A percentile compares a stretch with the other conserved stretches of the same genome.
These are phyloP conservation scores for Temnothorax curvispinosus DNA, from an alignment of 1,140 invertebrate genomes.

Conservation along the genomic window DNA sequence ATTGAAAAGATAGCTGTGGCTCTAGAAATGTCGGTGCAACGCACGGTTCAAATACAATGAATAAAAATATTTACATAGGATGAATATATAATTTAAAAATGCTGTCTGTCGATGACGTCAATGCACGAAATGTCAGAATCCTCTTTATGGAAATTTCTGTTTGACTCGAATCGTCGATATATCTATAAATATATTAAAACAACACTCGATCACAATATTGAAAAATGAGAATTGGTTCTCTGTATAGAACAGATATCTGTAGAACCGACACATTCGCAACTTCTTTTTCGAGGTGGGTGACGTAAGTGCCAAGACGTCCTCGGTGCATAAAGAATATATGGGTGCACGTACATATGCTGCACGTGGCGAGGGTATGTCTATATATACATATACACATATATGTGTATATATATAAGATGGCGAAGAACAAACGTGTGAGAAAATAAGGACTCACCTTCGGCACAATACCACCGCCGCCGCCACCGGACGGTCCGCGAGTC, in stretches of 20 bases:
- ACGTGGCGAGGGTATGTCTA: neutral
- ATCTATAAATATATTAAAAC: neutral
- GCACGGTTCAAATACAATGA: neutral
- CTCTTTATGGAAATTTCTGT: neutral
- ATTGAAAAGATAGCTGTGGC: neutral
- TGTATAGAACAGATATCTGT: neutral
- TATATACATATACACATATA: neutral
- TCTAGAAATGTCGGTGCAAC: neutral
- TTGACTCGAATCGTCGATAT: neutral
- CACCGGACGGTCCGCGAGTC: slow-evolving; percentile 81
- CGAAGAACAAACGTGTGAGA: slow-evolving; percentile 23
- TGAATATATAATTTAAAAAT: slow-evolving; percentile 31
- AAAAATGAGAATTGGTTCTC: neutral
- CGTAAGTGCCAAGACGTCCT: slow-evolving; percentile 58
- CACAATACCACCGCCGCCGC: slow-evolving; percentile 72
- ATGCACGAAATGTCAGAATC: neutral
- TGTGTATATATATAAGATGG: neutral
- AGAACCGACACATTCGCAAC: neutral
- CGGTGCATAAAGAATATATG: slow-evolving; percentile 24
- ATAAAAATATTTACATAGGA: slow-evolving; percentile 27
- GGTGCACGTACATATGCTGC: neutral
- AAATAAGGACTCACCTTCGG: slow-evolving; percentile 80
- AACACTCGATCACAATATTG: neutral
- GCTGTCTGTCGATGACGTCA: slow-evolving; percentile 17
- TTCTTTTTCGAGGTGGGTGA: slow-evolving; percentile 22